Conservation (phyloP, 2,113 vertebrate genomes). For the Heterocephalus glaber region DNA sequence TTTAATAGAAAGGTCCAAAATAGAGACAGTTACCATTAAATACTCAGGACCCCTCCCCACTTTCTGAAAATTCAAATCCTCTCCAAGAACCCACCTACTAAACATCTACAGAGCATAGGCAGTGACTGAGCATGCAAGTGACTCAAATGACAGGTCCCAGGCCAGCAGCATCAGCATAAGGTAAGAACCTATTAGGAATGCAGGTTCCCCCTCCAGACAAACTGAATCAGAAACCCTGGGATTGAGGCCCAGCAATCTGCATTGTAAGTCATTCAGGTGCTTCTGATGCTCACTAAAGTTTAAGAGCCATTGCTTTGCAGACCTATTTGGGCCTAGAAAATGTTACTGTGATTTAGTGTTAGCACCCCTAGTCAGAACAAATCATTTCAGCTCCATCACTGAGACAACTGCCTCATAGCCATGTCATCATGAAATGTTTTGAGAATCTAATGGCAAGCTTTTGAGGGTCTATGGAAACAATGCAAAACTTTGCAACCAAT, state of each 20-base stretch:
- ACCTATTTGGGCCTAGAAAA: background rate
- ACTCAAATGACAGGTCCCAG: background rate
- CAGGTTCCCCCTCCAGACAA: background rate
- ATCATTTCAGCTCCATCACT: background rate
- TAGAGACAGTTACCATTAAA: background rate
- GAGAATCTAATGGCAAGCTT: background rate
- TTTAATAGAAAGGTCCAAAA: conserved; percentile 6
- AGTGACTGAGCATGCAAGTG: background rate
- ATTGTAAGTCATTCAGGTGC: background rate
- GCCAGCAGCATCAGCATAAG: background rate
- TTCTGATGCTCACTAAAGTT: background rate
- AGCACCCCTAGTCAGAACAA: background rate
- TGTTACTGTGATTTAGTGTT: background rate
- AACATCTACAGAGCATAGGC: background rate
- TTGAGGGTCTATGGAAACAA: background rate
- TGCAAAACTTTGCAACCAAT: background rate
- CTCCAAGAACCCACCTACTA: background rate
- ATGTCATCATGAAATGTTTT: background rate
- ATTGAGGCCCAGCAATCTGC: background rate
- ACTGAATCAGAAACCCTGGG: background rate
- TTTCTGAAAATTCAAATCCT: conserved; percentile 15
- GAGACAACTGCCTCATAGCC: background rate
- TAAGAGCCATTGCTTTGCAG: background rate
- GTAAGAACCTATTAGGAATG: background rate
- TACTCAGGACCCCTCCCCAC: background rate